Base-by-base conservation (phyloP, 2,888 invertebrate species). In the Apamea sordens region DNA sequence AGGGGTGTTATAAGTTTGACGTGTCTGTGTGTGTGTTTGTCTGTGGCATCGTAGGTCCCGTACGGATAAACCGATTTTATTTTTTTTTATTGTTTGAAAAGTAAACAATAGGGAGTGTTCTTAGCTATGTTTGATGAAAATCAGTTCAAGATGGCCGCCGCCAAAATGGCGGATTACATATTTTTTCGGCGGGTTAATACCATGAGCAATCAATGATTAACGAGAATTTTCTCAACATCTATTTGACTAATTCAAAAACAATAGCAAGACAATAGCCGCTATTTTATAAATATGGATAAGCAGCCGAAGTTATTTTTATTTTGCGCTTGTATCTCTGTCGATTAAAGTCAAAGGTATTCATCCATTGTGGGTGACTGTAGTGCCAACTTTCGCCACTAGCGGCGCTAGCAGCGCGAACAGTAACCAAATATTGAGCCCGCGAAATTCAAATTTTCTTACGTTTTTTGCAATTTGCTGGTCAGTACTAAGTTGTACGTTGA, bases 271-370 rank as follows among this genome's bases (percentile, higher is more conserved):
- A 71, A 71, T 71, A 4, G 36, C 4, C 13, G 11, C 2, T 71
- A 36, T 36, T 71, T 64, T 71, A 71, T 71, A 71, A 71, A 71
- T 36, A 71, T 11, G 36, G 3, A 71, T 36, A 71, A n/a, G 11
- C 11, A 21, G n/a, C n/a, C 3, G 36, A n/a, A 4, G 63, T 71
- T n/a, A 61, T 61, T 36, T 32, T 36, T 18, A 36, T 70, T 36
- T 11, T n/a, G 7, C 36, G 6, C n/a, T 36, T 64, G n/a, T n/a
- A 18, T 61, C 1, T 50, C 24, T 32, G 4, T 15, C 50, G 70
- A 32, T 32, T 32, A 53, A 56, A 59, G 59, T 59, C 32, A 70
- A 70, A 59, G 61, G 18, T 70, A 70, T 70, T 61, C 15, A 59
- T n/a, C 61, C 18, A 61, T 61, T 70, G 59, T 70, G 18, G 18